These are phyloP conservation scores for Rhabdomys dilectus DNA, from an alignment of 2,113 vertebrate species.

Conservation along the genomic window DNA sequence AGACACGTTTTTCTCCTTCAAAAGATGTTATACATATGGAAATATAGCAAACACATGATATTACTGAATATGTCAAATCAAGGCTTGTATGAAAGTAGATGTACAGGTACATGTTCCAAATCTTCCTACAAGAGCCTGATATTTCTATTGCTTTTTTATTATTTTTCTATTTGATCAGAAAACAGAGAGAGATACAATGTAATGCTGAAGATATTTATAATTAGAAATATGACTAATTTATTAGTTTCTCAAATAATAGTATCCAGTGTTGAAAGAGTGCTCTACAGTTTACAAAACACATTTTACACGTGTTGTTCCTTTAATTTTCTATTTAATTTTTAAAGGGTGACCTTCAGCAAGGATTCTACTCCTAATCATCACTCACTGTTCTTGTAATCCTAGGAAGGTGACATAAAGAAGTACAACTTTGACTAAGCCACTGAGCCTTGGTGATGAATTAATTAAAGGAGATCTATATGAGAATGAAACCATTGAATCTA, in stretches of 20 bases:
- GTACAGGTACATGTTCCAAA: neutral
- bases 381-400: neutral
- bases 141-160: neutral
- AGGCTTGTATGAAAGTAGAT: neutral
- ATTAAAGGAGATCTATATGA: constrained; percentile 10
- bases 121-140: neutral
- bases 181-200: neutral
- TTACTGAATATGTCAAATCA: neutral
- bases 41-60: constrained; percentile 6
- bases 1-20: neutral
- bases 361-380: neutral
- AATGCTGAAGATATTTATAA: neutral
- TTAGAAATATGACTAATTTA: neutral
- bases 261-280: neutral
- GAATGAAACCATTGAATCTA: constrained; percentile 7
- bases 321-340: constrained; percentile 44
- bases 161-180: neutral
- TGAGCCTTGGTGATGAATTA: neutral
- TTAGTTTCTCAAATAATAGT: neutral
- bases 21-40: neutral
- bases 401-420: neutral
- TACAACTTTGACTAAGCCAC: neutral
- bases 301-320: constrained; percentile 17
- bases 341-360: constrained; percentile 36
- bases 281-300: neutral